Conservation (phyloP, 1,140 invertebrate species). For the Agrilus planipennis region DNA sequence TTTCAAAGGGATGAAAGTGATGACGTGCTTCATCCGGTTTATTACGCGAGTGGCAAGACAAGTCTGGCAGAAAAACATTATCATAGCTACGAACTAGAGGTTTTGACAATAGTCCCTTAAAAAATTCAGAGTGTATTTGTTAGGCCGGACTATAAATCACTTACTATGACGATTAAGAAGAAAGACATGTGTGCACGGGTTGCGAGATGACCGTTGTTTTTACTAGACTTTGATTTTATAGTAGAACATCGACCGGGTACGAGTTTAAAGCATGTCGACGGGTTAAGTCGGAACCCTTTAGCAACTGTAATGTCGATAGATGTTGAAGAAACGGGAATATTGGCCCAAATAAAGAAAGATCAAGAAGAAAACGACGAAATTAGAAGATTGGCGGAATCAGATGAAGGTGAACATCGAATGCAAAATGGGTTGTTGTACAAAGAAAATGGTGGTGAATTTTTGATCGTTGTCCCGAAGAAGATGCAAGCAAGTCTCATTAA, state of each 20-base stretch:
- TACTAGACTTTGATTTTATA: slow-evolving; percentile 29
- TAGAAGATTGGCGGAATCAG: too few species aligned
- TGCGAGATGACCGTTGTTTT: slow-evolving; percentile 26
- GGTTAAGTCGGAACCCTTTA: too few species aligned
- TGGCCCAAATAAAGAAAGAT: too few species aligned
- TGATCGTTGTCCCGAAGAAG: too few species aligned
- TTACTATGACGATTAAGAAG: slow-evolving; percentile 19
- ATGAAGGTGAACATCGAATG: too few species aligned
- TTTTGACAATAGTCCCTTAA: slow-evolving; percentile 36
- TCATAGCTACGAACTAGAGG: slow-evolving; percentile 34
- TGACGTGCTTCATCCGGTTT: slow-evolving; percentile 25
- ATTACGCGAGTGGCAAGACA: slow-evolving; percentile 32
- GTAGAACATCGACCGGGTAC: slow-evolving; percentile 21
- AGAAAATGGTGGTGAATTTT: too few species aligned
- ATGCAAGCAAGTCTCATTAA: too few species aligned
- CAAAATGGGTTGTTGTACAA: too few species aligned
- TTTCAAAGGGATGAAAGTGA: slow-evolving; percentile 19
- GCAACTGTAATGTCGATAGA: too few species aligned
- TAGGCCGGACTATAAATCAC: slow-evolving; percentile 22
- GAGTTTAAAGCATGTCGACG: slow-evolving; percentile 13
- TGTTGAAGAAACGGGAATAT: too few species aligned
- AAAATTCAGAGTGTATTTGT: slow-evolving; percentile 36
- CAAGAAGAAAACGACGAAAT: too few species aligned
- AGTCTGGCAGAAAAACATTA: slow-evolving; percentile 31
- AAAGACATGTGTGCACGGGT: slow-evolving; percentile 28